phyloP scores from a whole-genome alignment of 2,888 invertebrate genomes.

The Stenodema calcarata region DNA sequence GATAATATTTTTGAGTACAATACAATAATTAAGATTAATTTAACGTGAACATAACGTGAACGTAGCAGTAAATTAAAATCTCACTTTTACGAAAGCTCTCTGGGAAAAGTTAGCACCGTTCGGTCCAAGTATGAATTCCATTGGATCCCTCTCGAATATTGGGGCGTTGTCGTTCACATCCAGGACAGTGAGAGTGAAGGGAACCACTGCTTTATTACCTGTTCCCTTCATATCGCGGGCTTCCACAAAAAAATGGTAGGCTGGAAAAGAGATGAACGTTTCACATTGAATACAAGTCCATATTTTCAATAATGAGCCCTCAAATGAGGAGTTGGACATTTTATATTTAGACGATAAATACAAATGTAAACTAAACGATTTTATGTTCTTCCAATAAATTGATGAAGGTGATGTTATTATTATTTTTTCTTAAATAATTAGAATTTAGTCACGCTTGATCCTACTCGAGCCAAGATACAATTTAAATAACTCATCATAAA shows the following conservation, averaged over 20 bases:
- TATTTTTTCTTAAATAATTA: too few relatives aligned
- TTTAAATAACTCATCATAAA: too few relatives aligned
- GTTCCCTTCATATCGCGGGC: constrained; percentile 86
- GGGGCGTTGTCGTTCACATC: constrained; percentile 85
- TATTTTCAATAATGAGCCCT: background rate
- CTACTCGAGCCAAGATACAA: too few relatives aligned
- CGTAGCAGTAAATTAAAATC: background rate
- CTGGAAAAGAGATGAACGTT: constrained; percentile 58
- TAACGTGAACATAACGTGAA: background rate
- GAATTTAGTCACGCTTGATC: too few relatives aligned
- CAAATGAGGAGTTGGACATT: background rate
- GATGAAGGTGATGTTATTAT: too few relatives aligned
- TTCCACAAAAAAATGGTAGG: constrained; percentile 80
- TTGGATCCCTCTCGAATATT: constrained; percentile 77
- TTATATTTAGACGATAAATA: too few relatives aligned
- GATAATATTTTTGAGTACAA: background rate
- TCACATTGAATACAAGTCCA: background rate
- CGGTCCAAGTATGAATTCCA: constrained; percentile 80
- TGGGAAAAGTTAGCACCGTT: constrained; percentile 78
- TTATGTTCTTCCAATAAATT: too few relatives aligned
- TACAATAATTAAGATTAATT: background rate
- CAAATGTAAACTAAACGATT: too few relatives aligned
- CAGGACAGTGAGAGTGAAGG: constrained; percentile 76
- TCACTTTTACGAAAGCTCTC: constrained; percentile 74
- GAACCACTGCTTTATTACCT: constrained; percentile 77